Evolutionary conservation across 2,888 invertebrate genomes (phyloP).

Genomic region (Acanthosepion lycidas): DNA sequence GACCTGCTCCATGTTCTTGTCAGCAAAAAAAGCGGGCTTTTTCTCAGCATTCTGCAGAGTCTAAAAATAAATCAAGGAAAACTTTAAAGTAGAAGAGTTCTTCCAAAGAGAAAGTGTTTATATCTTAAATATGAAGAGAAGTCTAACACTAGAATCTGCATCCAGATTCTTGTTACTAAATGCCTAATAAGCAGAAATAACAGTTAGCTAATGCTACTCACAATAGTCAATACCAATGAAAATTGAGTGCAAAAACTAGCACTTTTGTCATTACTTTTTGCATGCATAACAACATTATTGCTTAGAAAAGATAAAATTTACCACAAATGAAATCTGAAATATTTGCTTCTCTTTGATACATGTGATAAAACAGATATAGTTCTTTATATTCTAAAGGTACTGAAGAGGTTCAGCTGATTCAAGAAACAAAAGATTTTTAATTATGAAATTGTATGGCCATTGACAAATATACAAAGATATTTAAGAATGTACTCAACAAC

Average conservation of each 20-base stretch:
- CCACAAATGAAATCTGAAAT: not conserved
- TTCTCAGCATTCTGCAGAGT: slow-evolving; percentile 98
- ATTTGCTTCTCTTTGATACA: not conserved
- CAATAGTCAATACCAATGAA: rapidly evolving
- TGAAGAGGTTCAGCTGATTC: not conserved
- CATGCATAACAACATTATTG: not conserved
- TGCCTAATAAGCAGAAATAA: not conserved
- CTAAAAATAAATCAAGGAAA: slow-evolving; percentile 70
- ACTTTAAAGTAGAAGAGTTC: not conserved
- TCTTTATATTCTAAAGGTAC: not conserved
- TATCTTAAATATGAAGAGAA: not conserved
- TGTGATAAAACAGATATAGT: not conserved
- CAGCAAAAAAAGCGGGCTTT: slow-evolving; percentile 96
- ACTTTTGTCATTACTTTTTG: not conserved
- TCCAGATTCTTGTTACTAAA: too few species aligned
- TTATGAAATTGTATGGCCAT: not conserved
- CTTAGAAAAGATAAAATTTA: not conserved
- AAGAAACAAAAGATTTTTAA: not conserved
- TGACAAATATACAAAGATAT: too few species aligned
- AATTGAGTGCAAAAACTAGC: not conserved
- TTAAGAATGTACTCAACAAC: too few species aligned
- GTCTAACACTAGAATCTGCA: not conserved
- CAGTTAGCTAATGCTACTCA: not conserved
- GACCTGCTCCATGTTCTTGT: slow-evolving; percentile 89
- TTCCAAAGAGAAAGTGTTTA: not conserved